These are phyloP conservation scores for Esox masquinongy DNA, from an alignment of 2,797 vertebrate genomes.

Conservation along the genomic window DNA sequence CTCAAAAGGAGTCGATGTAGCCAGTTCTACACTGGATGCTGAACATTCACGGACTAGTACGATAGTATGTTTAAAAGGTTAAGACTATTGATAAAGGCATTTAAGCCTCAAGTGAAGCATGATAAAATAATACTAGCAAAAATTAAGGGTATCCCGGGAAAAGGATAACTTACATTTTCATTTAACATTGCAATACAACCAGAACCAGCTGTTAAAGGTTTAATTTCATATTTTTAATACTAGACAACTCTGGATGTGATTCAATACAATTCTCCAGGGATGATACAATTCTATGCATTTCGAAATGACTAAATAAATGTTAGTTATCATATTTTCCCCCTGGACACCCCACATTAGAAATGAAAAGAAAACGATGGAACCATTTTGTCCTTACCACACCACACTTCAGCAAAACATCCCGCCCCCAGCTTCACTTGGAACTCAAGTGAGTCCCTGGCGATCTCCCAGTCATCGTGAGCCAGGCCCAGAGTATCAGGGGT, in stretches of 20 bases:
- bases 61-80: neutral
- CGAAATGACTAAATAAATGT: neutral
- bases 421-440: slow-evolving; percentile 95
- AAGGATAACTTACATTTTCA: slow-evolving; percentile 2
- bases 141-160: slow-evolving; percentile 23
- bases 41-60: neutral
- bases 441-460: slow-evolving; percentile 84
- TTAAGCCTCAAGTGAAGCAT: slow-evolving; percentile 16
- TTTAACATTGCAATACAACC: neutral
- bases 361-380: slow-evolving; percentile 6
- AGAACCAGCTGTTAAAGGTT: neutral
- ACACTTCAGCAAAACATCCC: slow-evolving; percentile 98
- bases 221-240: neutral
- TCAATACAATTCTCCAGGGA: neutral
- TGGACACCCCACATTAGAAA: slow-evolving; percentile 4
- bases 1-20: neutral
- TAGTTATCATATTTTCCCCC: slow-evolving; percentile 1
- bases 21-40: neutral
- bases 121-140: slow-evolving; percentile 1
- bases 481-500: slow-evolving; percentile 95
- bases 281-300: neutral
- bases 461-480: slow-evolving; percentile 98
- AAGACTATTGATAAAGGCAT: neutral
- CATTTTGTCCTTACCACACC: slow-evolving; percentile 88
- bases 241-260: neutral